A percentile compares a stretch with the other conserved stretches of the same genome.
These are phyloP conservation scores for Tigriopus californicus DNA, from an alignment of 2,888 invertebrate genomes.

Conservation along the genomic window DNA sequence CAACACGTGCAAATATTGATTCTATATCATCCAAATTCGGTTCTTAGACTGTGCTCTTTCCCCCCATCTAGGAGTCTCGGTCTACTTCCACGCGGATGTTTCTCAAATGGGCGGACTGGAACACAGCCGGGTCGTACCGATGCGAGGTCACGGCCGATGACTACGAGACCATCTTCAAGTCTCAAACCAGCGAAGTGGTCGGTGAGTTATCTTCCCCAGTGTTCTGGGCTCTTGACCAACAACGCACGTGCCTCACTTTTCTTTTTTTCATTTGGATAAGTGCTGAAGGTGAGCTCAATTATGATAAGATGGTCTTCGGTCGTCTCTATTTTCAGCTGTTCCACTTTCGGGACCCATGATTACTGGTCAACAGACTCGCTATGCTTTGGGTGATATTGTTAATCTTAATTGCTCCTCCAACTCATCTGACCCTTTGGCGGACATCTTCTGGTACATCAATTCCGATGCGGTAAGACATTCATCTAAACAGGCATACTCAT, in stretches of 20 bases:
- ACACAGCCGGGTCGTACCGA: neutral
- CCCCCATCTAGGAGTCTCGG: too few species aligned
- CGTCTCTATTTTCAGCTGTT: neutral
- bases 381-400: neutral
- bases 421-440: slow-evolving; percentile 8
- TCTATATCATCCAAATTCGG: too few species aligned
- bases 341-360: neutral
- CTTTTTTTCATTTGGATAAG: too few species aligned
- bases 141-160: slow-evolving; percentile 10
- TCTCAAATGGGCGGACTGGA: neutral
- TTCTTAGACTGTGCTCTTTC: too few species aligned
- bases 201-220: neutral
- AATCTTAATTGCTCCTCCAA: slow-evolving; percentile 11
- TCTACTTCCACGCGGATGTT: neutral
- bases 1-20: too few species aligned
- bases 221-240: too few species aligned
- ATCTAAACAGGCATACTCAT: too few species aligned
- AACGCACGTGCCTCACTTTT: too few species aligned
- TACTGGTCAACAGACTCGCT: neutral
- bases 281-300: too few species aligned
- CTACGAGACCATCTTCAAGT: neutral
- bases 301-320: too few species aligned
- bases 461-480: neutral
- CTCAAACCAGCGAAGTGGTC: neutral
- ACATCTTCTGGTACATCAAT: slow-evolving; percentile 13